These are phyloP conservation scores for Linnaemya tessellans DNA, from an alignment of 2,888 invertebrate genomes.

Conservation along the genomic window DNA sequence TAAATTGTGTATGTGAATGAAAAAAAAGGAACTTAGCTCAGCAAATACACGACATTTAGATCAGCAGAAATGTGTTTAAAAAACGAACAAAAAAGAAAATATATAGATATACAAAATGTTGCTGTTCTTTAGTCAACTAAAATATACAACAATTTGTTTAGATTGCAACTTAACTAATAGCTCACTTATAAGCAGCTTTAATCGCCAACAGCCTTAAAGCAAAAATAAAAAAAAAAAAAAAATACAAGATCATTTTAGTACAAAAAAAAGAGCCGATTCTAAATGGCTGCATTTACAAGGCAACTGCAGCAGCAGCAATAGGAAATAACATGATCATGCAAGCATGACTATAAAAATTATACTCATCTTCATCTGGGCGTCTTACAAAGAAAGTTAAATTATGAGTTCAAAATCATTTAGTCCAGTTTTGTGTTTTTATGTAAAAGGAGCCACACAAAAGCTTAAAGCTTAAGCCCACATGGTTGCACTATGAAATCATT, in stretches of 20 bases:
- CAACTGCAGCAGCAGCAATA: slow-evolving; percentile 29
- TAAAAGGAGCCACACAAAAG: slow-evolving; percentile 35
- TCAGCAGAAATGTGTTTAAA: not conserved
- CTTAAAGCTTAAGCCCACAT: slow-evolving; percentile 55
- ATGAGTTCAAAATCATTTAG: slow-evolving; percentile 59
- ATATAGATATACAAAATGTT: slow-evolving; percentile 4
- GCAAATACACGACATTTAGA: slow-evolving; percentile 22
- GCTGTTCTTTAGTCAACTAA: not conserved
- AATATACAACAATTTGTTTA: slow-evolving; percentile 60
- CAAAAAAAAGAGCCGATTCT: not conserved
- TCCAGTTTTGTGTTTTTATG: slow-evolving; percentile 25
- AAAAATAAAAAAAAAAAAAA: slow-evolving; percentile 13
- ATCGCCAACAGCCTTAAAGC: slow-evolving; percentile 41
- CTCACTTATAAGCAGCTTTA: slow-evolving; percentile 21
- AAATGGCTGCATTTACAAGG: slow-evolving; percentile 10
- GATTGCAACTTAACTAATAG: slow-evolving; percentile 63
- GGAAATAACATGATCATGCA: slow-evolving; percentile 68
- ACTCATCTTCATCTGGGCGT: slow-evolving; percentile 38
- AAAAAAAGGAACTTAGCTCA: slow-evolving; percentile 47
- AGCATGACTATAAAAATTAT: slow-evolving; percentile 59
- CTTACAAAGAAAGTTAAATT: slow-evolving; percentile 46
- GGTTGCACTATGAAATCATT: slow-evolving; percentile 52
- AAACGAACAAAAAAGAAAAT: not conserved
- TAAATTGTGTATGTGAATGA: slow-evolving; percentile 6
- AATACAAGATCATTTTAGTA: slow-evolving; percentile 33